These are phyloP conservation scores for Xyrichtys novacula DNA, from an alignment of 2,797 vertebrate species.

Conservation along the genomic window DNA sequence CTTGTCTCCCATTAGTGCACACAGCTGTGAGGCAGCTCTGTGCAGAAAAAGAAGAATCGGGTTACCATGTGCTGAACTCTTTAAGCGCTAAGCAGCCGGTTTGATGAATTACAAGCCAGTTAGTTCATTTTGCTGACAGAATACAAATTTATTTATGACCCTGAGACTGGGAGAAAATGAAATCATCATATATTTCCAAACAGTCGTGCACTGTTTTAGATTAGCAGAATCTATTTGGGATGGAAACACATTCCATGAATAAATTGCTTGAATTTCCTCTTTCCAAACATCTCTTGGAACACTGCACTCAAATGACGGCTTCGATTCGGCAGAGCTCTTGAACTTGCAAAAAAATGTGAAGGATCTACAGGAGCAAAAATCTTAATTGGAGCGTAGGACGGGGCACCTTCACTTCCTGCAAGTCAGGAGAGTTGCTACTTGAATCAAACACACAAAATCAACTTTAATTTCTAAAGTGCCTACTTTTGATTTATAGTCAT, in stretches of 20 bases:
- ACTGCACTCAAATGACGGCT: constrained; percentile 14
- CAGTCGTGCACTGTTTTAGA: constrained; percentile 74
- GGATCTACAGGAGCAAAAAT: constrained; percentile 40
- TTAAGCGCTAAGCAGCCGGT: constrained; percentile 57
- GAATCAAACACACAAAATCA: constrained; percentile 69
- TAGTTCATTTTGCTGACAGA: constrained; percentile 70
- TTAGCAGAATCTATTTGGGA: constrained; percentile 80
- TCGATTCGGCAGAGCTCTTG: constrained; percentile 33
- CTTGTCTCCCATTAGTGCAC: constrained; percentile 46
- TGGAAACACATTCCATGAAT: constrained; percentile 77
- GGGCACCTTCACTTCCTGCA: constrained; percentile 39
- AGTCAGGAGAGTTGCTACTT: constrained; percentile 51
- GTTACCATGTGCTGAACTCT: constrained; percentile 73
- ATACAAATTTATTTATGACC: constrained; percentile 83
- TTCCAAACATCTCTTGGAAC: constrained; percentile 49
- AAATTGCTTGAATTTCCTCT: constrained; percentile 69
- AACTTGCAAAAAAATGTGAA: constrained; percentile 49
- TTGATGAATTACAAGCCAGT: constrained; percentile 78
- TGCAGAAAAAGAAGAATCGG: constrained; percentile 21
- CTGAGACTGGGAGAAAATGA: constrained; percentile 77
- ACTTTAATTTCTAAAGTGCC: constrained; percentile 75
- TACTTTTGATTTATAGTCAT: constrained; percentile 81
- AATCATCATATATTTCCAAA: constrained; percentile 82
- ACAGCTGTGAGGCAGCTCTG: constrained; percentile 50
- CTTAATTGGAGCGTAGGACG: constrained; percentile 45